Evolutionary conservation across 2,888 invertebrate genomes (phyloP).

Genomic region (Oligia latruncula): DNA sequence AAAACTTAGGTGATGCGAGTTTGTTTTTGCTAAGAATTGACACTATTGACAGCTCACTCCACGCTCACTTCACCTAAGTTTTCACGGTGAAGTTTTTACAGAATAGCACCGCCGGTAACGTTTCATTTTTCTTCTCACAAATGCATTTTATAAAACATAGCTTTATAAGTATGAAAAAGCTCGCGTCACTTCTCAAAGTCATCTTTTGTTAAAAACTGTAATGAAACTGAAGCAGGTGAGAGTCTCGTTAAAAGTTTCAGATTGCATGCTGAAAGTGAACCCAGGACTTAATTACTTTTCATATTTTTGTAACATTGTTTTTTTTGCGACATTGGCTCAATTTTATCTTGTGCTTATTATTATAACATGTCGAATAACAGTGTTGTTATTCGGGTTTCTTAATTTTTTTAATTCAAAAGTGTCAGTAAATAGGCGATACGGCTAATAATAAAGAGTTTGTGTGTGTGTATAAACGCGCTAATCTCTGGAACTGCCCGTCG

Average conservation of each 20-base stretch:
- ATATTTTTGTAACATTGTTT: neutral
- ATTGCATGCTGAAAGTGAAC: conserved; percentile 44
- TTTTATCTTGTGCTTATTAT: neutral
- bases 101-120: too few relatives aligned
- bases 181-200: conserved; percentile 41
- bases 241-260: conserved; percentile 60
- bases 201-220: conserved; percentile 52
- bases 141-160: neutral
- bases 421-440: neutral
- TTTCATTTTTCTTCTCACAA: conserved; percentile 7
- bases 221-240: conserved; percentile 50
- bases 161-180: conserved; percentile 16
- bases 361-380: neutral
- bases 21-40: too few relatives aligned
- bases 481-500: too few relatives aligned
- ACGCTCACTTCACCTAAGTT: too few relatives aligned
- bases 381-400: neutral
- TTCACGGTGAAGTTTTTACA: too few relatives aligned
- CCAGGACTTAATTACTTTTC: conserved; percentile 3
- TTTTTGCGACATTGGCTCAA: neutral
- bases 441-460: neutral
- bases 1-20: too few relatives aligned
- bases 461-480: too few relatives aligned
- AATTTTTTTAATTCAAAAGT: neutral
- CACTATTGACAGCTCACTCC: too few relatives aligned